Conservation (phyloP, 1,140 invertebrate species). For the Asbolus verrucosus region DNA sequence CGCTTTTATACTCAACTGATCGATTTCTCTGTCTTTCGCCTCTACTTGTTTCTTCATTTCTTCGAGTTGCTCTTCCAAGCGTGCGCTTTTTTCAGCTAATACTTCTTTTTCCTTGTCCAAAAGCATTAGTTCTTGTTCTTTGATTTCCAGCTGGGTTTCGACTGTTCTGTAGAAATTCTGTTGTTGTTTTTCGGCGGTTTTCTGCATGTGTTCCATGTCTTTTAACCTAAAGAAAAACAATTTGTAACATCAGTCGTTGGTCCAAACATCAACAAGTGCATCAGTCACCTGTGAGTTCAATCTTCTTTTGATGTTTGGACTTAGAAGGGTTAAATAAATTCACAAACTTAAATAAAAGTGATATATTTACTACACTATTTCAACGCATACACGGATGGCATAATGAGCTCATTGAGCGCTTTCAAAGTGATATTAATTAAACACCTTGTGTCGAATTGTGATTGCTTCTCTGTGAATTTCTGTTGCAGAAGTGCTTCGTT, state of each 20-base stretch:
- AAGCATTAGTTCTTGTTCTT: neutral
- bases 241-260: conserved; percentile 30
- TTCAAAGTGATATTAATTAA: conserved; percentile 28
- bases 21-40: neutral
- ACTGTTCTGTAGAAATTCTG: neutral
- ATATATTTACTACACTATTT: conserved; percentile 32
- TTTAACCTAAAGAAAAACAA: conserved; percentile 26
- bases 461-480: conserved; percentile 24
- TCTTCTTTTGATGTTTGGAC: conserved; percentile 36
- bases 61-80: conserved; percentile 2
- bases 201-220: conserved; percentile 3
- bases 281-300: conserved; percentile 17
- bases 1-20: neutral
- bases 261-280: conserved; percentile 20
- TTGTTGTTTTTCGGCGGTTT: neutral
- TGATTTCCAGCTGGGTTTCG: conserved; percentile 20
- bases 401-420: conserved; percentile 16
- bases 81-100: neutral
- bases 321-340: conserved; percentile 14
- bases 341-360: conserved; percentile 4
- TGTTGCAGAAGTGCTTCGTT: conserved; percentile 27
- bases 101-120: conserved; percentile 18
- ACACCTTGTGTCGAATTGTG: conserved; percentile 30
- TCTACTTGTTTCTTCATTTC: conserved; percentile 5
- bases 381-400: conserved; percentile 18